Base-by-base conservation (phyloP, 2,888 invertebrate genomes). In the Drosophila anomelani region DNA sequence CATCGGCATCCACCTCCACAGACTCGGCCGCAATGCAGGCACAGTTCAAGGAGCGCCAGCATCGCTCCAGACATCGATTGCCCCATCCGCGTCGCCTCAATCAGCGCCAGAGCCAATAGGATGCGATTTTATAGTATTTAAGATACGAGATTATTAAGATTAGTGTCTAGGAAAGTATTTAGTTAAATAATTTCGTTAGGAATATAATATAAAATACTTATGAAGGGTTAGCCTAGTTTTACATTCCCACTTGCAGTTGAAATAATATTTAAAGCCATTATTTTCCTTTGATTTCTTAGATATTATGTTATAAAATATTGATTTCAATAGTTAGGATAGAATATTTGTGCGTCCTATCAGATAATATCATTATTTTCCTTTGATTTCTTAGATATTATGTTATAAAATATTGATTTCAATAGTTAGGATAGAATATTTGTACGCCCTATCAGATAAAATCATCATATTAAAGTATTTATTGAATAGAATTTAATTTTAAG, bases 81-180 rank as follows among this genome's bases (percentile, higher is more conserved):
- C 54, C 39, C n/a, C 53, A 47, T 29, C 12, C 38, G 9, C 63
- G 44, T 10, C 39, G 46, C 12, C 32, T 36, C 49, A 60, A 43
- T 43, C 61, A 60, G 34, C n/a, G 61, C 8, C 41, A 60, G 23
- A 51, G 64, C 20, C 61, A 60, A 60, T 60, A 60, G 63, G 17
- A 38, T 38, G n/a, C 4, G 7, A 41, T 26, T 29, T 55, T 13
- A 1, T 9, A 39, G 26, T 54, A 13, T 10, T 51, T 51, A 51
- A 34, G 17, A 32, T 17, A 32, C 4, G n/a, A 29, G 29, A n/a
- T 23, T 15, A 17, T 32, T 2, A 12, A 13, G 20, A 20, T 13
- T 51, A 23, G 3, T 36, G 0, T 8, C 1, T 15, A 10, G 15
- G 15, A 8, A 17, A 15, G 15, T 6, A 4, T 9, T 15, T 20